phyloP scores from a whole-genome alignment of 2,888 invertebrate genomes.

The Frankliniella fusca region DNA sequence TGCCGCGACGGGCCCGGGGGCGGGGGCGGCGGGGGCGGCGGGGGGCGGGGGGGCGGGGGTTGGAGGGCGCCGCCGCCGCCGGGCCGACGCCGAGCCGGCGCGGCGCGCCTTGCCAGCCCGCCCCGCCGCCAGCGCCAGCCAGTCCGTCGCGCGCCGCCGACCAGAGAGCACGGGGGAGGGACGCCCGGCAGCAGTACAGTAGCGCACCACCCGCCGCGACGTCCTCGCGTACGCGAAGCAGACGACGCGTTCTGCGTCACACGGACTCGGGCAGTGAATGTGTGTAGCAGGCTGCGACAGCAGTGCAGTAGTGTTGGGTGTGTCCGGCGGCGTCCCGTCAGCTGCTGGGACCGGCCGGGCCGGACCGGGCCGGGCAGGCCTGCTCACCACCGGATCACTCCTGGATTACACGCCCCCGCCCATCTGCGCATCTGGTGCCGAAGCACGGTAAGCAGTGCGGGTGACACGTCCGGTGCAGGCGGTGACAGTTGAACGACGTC shows the following conservation, averaged over 20 bases:
- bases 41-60: background rate
- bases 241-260: no score
- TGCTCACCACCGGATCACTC: no score
- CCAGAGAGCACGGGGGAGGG: background rate
- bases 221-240: background rate
- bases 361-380: background rate
- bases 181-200: background rate
- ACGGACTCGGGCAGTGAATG: no score
- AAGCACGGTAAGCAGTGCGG: no score
- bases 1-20: background rate
- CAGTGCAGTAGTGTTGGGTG: no score
- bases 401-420: no score
- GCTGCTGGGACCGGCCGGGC: background rate
- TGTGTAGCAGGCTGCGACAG: no score
- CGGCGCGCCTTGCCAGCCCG: background rate
- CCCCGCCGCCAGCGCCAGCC: background rate
- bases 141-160: slow-evolving; percentile 9
- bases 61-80: background rate
- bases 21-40: background rate
- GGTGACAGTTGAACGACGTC: no score
- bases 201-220: background rate
- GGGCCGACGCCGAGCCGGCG: background rate
- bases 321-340: no score
- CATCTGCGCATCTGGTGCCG: no score
- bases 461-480: no score